Conservation (phyloP, 1,140 invertebrate species). For the Drusus annulatus region DNA sequence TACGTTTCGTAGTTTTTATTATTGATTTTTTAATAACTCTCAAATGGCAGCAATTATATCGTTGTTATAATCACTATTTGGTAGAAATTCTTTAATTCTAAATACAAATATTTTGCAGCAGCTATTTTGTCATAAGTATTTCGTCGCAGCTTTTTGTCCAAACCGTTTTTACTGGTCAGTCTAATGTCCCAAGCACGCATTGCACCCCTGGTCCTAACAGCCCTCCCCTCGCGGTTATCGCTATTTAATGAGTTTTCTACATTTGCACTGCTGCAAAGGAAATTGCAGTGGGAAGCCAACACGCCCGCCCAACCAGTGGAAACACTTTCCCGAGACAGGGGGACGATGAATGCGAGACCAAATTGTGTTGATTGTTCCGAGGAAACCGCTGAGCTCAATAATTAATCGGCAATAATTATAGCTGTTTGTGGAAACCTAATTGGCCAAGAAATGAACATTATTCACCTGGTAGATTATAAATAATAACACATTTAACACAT, state of each 20-base stretch:
- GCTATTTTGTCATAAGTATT: no score
- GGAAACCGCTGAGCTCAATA: not conserved
- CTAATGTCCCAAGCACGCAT: constrained; percentile 23
- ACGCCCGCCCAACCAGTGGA: not conserved
- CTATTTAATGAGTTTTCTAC: constrained; percentile 45
- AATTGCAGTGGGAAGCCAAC: constrained; percentile 30
- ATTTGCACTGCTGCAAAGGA: constrained; percentile 17
- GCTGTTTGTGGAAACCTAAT: not conserved
- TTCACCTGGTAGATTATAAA: no score
- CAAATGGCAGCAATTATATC: no score
- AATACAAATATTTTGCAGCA: no score
- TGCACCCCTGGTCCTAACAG: not conserved
- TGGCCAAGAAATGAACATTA: no score
- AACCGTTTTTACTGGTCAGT: constrained; percentile 8
- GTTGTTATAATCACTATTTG: no score
- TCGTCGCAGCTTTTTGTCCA: not conserved
- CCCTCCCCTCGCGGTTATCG: constrained; percentile 20
- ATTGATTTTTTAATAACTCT: no score
- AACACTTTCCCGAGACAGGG: not conserved
- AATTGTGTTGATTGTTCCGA: not conserved
- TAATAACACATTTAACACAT: no score
- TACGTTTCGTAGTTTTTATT: no score
- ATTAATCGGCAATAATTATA: not conserved
- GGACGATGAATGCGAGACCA: constrained; percentile 2
- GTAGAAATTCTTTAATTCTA: no score